phyloP scores from a whole-genome alignment of 2,113 vertebrate genomes.

The Agapornis roseicollis region DNA sequence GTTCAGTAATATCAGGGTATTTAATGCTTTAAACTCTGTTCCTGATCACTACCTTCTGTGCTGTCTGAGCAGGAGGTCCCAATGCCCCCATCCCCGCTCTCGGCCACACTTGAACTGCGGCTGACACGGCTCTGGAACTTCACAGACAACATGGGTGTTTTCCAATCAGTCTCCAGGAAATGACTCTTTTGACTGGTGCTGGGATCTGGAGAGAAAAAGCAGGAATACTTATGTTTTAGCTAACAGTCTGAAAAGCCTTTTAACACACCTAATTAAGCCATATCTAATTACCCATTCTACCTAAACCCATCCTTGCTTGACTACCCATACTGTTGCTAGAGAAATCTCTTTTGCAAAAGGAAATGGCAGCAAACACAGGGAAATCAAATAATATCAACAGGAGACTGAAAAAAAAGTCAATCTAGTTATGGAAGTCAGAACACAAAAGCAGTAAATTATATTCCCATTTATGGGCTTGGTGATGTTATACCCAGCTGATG shows the following conservation, averaged over 20 bases:
- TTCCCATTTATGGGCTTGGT: not conserved
- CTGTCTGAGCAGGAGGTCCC: slow-evolving; percentile 84
- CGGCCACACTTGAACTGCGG: slow-evolving; percentile 75
- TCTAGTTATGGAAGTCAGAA: not conserved
- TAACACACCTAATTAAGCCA: not conserved
- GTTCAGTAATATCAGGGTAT: not conserved
- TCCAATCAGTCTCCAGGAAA: slow-evolving; percentile 84
- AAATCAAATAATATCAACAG: not conserved
- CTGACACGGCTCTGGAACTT: slow-evolving; percentile 82
- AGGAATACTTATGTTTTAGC: not conserved
- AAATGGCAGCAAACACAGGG: not conserved
- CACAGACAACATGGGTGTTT: slow-evolving; percentile 81
- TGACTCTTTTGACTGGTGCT: slow-evolving; percentile 16
- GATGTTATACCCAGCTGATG: not conserved
- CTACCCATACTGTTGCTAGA: fast-evolving
- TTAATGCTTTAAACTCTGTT: not conserved
- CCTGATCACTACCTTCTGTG: slow-evolving; percentile 82
- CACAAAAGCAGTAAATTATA: not conserved
- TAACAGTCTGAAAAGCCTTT: not conserved
- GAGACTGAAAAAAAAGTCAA: not conserved
- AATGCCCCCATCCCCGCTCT: slow-evolving; percentile 80
- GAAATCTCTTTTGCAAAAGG: not conserved
- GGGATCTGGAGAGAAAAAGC: slow-evolving; percentile 34
- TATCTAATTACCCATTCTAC: not conserved
- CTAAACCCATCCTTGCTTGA: not conserved